Evolutionary conservation across 1,140 invertebrate genomes (phyloP), one percentile per base, ranked within the genome.

Genomic region (Halyomorpha halys): DNA sequence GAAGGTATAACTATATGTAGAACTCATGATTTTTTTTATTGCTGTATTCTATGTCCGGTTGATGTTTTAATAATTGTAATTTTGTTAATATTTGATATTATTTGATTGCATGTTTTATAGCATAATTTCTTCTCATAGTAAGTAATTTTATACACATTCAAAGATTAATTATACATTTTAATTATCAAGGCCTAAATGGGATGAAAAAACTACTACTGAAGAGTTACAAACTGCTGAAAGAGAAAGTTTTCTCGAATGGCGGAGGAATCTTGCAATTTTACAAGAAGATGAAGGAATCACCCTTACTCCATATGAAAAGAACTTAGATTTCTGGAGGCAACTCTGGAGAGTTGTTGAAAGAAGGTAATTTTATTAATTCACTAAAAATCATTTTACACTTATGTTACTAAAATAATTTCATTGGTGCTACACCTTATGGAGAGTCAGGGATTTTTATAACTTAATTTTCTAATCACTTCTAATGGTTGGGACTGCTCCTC

Each of bases 241-340:
- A 69, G 83, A 89, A 66, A 77, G 82, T 18, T 98, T 97, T 74
- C 75, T 97, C 1, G 81, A 90, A 64, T 98, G 96, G 96, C 79
- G 94, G 68, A 80, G 89, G 64, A 78, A 83, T 45, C 78, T 98
- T 45, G 84, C 91, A 19, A 67, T 79, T 64, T 73, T 97, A 1
- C 89, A 95, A 75, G 89, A 94, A 73, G 79, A 81, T 23, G 82
- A 95, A 59, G 84, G 83, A 13, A 74, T 98, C 5, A 76, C 90
- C 0, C 75, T 98, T 62, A 99, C 97, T 3, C 97, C 97, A 0
- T 99, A 96, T 78, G 97, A 99, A 73, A 90, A 94, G 69, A 99
- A 99, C 77, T 76, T 99, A 18, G 95, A 99, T 74, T 91, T 98
- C 67, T 99, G 97, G 97, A 82, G 95, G 49, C 97, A 99, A 75